These are phyloP conservation scores for Loriculus beryllinus DNA, from an alignment of 2,797 vertebrate species.

Conservation along the genomic window DNA sequence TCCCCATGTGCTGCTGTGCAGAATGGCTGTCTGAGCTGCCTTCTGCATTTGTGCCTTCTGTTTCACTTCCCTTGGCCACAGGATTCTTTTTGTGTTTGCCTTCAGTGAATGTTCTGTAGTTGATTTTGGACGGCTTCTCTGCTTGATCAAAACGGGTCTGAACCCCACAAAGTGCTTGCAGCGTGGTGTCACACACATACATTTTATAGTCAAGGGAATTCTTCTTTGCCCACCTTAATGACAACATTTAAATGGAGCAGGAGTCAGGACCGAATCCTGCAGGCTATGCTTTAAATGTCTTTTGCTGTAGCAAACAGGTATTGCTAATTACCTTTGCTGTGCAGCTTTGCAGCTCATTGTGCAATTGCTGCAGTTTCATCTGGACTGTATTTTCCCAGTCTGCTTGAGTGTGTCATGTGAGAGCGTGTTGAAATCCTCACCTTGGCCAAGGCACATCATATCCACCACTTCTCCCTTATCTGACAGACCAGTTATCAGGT, in stretches of 20 bases:
- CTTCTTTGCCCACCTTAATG: neutral
- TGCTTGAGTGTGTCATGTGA: slow-evolving; percentile 68
- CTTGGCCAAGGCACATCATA: slow-evolving; percentile 62
- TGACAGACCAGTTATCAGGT: slow-evolving; percentile 62
- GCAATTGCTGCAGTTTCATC: neutral
- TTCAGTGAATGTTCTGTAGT: neutral
- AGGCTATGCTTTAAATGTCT: neutral
- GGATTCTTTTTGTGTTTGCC: neutral
- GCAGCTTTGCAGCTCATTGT: neutral
- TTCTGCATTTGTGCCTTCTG: neutral
- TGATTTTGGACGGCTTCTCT: neutral
- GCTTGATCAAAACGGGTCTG: neutral
- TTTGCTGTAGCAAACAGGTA: neutral
- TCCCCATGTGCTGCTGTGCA: neutral
- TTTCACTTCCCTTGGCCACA: neutral
- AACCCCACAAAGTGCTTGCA: neutral
- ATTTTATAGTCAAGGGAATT: neutral
- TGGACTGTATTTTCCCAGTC: slow-evolving; percentile 55
- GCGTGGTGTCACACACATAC: neutral
- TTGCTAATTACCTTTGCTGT: neutral
- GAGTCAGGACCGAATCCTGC: neutral
- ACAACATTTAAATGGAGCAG: neutral
- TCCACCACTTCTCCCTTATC: slow-evolving; percentile 63
- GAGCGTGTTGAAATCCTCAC: slow-evolving; percentile 68
- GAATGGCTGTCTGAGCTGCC: neutral